Conservation (phyloP, 2,113 vertebrate genomes). For the Oryzias celebensis region DNA sequence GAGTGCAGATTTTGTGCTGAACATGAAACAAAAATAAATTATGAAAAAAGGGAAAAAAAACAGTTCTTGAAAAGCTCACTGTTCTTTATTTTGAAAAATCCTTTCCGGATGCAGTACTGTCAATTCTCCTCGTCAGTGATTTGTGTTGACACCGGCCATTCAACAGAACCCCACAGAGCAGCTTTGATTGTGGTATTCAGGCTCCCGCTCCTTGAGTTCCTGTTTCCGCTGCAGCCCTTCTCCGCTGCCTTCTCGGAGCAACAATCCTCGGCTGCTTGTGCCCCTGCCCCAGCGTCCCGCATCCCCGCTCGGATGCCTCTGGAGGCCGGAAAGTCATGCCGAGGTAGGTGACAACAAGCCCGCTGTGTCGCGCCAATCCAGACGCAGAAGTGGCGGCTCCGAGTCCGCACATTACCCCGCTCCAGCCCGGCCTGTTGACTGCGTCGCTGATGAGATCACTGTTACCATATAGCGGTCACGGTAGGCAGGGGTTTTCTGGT, state of each 20-base stretch:
- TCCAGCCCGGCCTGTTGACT: constrained; percentile 76
- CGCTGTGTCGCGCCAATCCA: constrained; percentile 24
- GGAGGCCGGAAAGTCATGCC: constrained; percentile 37
- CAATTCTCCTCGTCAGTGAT: neutral
- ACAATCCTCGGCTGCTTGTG: constrained; percentile 24
- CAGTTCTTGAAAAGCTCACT: neutral
- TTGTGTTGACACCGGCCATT: constrained; percentile 58
- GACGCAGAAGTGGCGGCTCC: constrained; percentile 10
- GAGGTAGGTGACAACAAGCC: constrained; percentile 54
- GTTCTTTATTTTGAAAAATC: constrained; percentile 46
- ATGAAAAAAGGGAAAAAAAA: neutral
- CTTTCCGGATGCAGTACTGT: constrained; percentile 22
- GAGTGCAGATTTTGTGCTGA: too few species aligned
- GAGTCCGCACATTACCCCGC: constrained; percentile 16
- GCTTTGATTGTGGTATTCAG: constrained; percentile 45
- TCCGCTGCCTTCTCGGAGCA: constrained; percentile 38
- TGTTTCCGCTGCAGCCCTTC: constrained; percentile 69
- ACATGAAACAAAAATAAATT: neutral
- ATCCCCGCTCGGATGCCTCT: constrained; percentile 51
- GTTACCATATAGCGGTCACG: constrained; percentile 60
- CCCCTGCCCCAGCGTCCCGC: constrained; percentile 47
- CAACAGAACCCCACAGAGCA: constrained; percentile 58
- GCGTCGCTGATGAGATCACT: constrained; percentile 58
- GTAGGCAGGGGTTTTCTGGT: neutral
- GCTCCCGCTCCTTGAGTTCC: constrained; percentile 58